A percentile compares a stretch with the other conserved stretches of the same genome.
Conservation (phyloP, 2,113 vertebrate species). For the Pelodiscus sinensis region DNA sequence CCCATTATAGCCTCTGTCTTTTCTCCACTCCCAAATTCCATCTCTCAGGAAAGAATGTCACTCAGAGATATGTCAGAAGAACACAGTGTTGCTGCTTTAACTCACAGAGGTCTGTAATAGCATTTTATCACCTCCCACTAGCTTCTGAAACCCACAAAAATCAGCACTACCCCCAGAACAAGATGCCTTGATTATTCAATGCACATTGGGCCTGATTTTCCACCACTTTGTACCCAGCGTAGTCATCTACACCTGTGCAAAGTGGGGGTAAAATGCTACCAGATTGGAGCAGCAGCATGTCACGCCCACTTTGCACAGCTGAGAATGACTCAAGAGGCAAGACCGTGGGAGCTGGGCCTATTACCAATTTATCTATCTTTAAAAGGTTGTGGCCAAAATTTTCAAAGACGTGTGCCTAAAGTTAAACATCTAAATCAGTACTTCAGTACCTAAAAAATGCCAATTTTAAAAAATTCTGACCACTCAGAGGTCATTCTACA, state of each 20-base stretch:
- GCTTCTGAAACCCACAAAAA: slow-evolving; percentile 27
- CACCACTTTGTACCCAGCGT: background rate
- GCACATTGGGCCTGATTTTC: background rate
- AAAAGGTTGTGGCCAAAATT: background rate
- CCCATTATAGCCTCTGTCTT: background rate
- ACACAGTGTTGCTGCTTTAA: slow-evolving; percentile 24
- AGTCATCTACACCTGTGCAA: background rate
- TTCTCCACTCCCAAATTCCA: background rate
- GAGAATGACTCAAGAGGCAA: background rate
- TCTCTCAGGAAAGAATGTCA: slow-evolving; percentile 44
- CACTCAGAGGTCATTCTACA: background rate
- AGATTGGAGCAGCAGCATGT: background rate
- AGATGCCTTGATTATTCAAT: background rate
- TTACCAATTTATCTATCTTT: background rate
- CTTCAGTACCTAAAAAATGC: background rate
- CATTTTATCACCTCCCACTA: slow-evolving; percentile 19
- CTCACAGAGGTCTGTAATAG: slow-evolving; percentile 5
- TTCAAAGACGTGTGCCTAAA: slow-evolving; percentile 1
- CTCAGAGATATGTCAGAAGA: slow-evolving; percentile 29
- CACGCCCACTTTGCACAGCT: background rate
- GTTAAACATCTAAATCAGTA: background rate
- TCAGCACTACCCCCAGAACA: background rate
- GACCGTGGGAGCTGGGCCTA: background rate
- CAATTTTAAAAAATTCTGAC: background rate
- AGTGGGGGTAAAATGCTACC: background rate